Conservation (phyloP, 1,140 invertebrate species). For the Caenorhabditis inopinata region DNA sequence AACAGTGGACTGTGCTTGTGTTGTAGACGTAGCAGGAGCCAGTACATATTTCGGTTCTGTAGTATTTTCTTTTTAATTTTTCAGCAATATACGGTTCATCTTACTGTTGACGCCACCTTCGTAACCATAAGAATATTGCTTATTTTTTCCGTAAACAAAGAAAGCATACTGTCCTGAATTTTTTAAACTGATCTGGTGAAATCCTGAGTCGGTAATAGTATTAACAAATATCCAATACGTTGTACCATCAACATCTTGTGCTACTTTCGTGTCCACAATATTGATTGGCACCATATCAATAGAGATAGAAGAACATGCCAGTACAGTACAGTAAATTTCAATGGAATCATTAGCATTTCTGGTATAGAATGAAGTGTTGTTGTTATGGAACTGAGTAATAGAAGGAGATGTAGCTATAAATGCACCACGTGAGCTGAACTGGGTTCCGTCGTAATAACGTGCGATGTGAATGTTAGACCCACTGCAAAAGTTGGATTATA, state of each 20-base stretch:
- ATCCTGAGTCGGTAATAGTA: not conserved
- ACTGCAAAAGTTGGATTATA: not conserved
- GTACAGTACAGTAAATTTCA: conserved; percentile 9
- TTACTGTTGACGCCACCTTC: not conserved
- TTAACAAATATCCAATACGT: not conserved
- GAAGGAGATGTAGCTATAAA: not conserved
- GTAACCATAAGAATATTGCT: conserved; percentile 9
- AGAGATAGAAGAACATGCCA: not conserved
- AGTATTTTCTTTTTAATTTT: no score
- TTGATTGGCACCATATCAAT: not conserved
- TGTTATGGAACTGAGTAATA: not conserved
- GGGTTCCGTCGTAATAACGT: not conserved
- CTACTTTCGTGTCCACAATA: not conserved
- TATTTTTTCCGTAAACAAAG: conserved; percentile 5
- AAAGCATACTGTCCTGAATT: not conserved
- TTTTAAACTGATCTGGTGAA: not conserved
- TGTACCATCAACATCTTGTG: not conserved
- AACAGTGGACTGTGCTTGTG: not conserved
- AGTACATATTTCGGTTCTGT: not conserved
- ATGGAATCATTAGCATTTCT: conserved; percentile 21
- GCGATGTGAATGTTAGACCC: conserved; percentile 25
- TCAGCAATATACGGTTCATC: not conserved
- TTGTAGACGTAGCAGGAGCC: not conserved
- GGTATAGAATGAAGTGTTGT: conserved; percentile 23
- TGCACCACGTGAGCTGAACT: not conserved